These are phyloP conservation scores for Pluvialis apricaria DNA, from an alignment of 2,113 vertebrate genomes.

Conservation along the genomic window DNA sequence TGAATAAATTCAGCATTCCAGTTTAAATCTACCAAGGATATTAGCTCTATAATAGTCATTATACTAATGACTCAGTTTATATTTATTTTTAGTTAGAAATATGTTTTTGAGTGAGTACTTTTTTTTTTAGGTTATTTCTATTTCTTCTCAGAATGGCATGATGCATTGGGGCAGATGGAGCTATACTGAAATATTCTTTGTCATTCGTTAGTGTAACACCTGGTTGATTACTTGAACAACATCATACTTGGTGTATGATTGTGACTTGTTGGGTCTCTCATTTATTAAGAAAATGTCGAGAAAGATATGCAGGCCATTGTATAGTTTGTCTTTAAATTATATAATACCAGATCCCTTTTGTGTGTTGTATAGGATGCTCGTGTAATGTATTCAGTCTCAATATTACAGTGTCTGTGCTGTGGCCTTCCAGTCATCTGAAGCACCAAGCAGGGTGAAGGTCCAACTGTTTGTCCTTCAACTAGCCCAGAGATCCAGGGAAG, in stretches of 20 bases:
- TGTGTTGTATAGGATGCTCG: background rate
- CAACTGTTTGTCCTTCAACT: background rate
- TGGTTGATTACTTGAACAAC: background rate
- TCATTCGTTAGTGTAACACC: background rate
- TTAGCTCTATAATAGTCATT: background rate
- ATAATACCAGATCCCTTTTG: background rate
- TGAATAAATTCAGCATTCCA: background rate
- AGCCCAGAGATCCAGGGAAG: background rate
- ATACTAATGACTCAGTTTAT: background rate
- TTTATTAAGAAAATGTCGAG: background rate
- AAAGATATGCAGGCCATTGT: background rate
- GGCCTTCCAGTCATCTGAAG: background rate
- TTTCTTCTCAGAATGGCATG: background rate
- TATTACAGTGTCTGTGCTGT: background rate
- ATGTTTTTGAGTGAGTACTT: background rate
- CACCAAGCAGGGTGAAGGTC: background rate
- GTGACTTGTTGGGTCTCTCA: background rate
- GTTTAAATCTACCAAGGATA: background rate
- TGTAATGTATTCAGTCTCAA: fast-evolving
- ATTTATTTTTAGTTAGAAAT: background rate
- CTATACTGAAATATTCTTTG: background rate
- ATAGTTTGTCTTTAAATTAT: background rate
- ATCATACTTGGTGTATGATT: background rate
- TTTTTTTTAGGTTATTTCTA: background rate
- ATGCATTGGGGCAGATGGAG: background rate